Base-by-base conservation (phyloP, 2,888 invertebrate species). In the Peribatodes rhomboidaria region DNA sequence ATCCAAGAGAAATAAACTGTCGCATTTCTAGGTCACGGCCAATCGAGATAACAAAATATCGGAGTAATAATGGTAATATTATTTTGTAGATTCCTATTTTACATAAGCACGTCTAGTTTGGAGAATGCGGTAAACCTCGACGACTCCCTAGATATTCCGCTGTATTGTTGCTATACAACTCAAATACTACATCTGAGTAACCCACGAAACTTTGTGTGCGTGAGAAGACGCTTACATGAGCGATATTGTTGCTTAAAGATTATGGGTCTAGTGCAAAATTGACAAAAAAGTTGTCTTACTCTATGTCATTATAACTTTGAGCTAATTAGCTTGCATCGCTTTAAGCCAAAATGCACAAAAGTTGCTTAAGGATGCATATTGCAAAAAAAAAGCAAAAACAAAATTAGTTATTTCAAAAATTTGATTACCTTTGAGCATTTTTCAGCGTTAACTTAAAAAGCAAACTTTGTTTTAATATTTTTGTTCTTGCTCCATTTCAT, bases 171-270 rank as follows among this genome's bases (percentile, higher is more conserved):
- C 59, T 49, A 55, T 53, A 61, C 62, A 67, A 65, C 65, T 67
- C 63, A 67, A 67, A 63, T 69, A 67, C 62, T 62, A 68, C 67
- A 64, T 65, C 65, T 54, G 63, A 69, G 69, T 67, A 67, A 68
- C 67, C 60, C 67, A 69, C 65, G 62, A 64, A 70, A 70, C 65
- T 68, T 70, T 44, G 69, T 65, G 68, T 66, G 66, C 57, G 61
- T 65, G 18, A 53, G 37, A 31, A 22, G 37, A 39, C 39, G 10
- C 39, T 31, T 53, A 7, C 31, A 39, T 53, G 52, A 53, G 18
- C 27, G 53, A 14, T n/a, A 27, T 20, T 20, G 49, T 50, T 46
- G 7, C 1, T 27, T 2, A 27, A 27, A 27, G 27, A 6, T 27
- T 27, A 27, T 27, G n/a, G n/a, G n/a, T n/a, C n/a, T n/a, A n/a